Percentiles rank a stretch among this genome's conserved stretches.
Conservation (phyloP, 2,113 vertebrate species). For the Centropus bengalensis region DNA sequence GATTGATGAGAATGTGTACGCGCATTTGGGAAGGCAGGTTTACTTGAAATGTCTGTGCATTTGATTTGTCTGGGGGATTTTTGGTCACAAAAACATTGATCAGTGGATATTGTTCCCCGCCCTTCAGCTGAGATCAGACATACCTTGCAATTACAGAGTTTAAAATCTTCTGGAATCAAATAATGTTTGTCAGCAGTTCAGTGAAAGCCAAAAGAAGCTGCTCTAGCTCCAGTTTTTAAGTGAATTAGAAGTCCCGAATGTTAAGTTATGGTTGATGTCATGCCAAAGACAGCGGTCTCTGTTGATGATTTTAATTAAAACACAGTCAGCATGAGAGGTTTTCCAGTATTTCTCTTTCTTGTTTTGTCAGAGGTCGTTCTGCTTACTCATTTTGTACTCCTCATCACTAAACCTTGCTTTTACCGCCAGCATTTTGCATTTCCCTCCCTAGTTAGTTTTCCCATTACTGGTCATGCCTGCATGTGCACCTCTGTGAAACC, state of each 20-base stretch:
- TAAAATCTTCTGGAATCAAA: conserved; percentile 12
- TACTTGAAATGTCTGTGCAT: background rate
- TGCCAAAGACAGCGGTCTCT: background rate
- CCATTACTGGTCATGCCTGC: background rate
- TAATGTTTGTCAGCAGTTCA: conserved; percentile 9
- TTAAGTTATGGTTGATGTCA: conserved; percentile 1
- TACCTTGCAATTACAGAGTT: background rate
- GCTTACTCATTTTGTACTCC: background rate
- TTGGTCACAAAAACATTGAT: background rate
- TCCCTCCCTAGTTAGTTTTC: conserved; percentile 14
- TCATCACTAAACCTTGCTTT: background rate
- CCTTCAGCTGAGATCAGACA: conserved; percentile 9
- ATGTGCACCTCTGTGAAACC: background rate
- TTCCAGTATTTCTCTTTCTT: background rate
- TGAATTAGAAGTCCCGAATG: conserved; percentile 1
- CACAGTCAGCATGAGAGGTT: background rate
- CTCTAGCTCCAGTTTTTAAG: background rate
- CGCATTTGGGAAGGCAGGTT: background rate
- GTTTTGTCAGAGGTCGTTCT: background rate
- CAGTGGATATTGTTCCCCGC: background rate
- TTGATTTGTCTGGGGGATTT: conserved; percentile 2
- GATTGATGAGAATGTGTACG: background rate
- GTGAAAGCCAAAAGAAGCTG: background rate
- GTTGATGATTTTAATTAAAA: conserved; percentile 42
- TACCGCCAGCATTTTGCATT: background rate